These are phyloP conservation scores for Drosophila rhopaloa DNA, from an alignment of 1,140 invertebrate genomes.

Conservation along the genomic window DNA sequence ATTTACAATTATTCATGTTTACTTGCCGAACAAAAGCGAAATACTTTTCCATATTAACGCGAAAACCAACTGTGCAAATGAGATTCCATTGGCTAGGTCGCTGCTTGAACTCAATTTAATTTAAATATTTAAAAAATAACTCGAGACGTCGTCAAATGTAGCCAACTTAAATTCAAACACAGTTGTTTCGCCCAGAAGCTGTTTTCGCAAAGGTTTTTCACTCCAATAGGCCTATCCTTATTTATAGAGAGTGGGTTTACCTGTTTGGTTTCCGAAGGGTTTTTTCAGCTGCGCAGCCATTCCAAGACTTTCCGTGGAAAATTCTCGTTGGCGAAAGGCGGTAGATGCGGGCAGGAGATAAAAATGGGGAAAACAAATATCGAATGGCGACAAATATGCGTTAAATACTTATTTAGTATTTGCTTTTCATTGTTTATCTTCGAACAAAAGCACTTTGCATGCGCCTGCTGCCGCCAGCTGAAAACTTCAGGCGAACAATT, in stretches of 20 bases:
- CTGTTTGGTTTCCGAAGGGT: slow-evolving; percentile 3
- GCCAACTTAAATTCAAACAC: slow-evolving; percentile 62
- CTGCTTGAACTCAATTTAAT: slow-evolving; percentile 50
- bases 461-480: slow-evolving; percentile 37
- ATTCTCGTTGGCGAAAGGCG: slow-evolving; percentile 32
- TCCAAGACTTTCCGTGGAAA: slow-evolving; percentile 36
- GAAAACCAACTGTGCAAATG: slow-evolving; percentile 68
- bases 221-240: slow-evolving; percentile 23
- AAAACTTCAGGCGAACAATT: slow-evolving; percentile 18
- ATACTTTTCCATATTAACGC: slow-evolving; percentile 37
- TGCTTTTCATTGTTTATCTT: slow-evolving; percentile 54
- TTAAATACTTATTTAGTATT: slow-evolving; percentile 64
- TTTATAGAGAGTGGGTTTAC: slow-evolving; percentile 2
- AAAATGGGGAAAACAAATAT: slow-evolving; percentile 46
- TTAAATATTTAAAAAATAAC: slow-evolving; percentile 29
- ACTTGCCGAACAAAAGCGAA: slow-evolving; percentile 30
- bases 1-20: slow-evolving; percentile 60
- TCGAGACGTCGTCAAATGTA: slow-evolving; percentile 34
- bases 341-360: slow-evolving; percentile 32
- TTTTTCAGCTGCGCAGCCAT: slow-evolving; percentile 58
- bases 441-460: slow-evolving; percentile 31
- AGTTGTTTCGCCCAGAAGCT: slow-evolving; percentile 47
- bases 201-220: slow-evolving; percentile 37
- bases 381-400: slow-evolving; percentile 55
- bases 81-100: slow-evolving; percentile 47